Evolutionary conservation across 2,888 invertebrate genomes (phyloP).

Genomic region (Euclidia mi): DNA sequence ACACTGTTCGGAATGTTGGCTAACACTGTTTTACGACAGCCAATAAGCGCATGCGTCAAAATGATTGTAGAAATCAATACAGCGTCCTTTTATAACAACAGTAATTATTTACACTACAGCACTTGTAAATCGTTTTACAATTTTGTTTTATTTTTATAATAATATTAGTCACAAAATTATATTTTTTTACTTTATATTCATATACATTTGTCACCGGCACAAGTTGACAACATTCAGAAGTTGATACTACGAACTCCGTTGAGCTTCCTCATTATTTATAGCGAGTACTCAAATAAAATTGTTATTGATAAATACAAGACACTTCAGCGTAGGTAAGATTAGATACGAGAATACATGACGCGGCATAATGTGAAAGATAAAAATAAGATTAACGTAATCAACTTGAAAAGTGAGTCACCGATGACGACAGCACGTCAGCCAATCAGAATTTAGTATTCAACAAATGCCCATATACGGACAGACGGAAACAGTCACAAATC

Average conservation of each 20-base stretch:
- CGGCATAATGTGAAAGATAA: conserved; percentile 64
- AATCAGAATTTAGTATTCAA: conserved; percentile 89
- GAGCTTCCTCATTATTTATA: conserved; percentile 57
- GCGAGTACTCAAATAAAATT: conserved; percentile 45
- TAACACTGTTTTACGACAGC: conserved; percentile 75
- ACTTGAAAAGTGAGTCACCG: conserved; percentile 80
- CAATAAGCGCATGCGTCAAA: conserved; percentile 90
- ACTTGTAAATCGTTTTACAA: conserved; percentile 5
- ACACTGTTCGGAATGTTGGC: conserved; percentile 88
- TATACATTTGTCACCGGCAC: conserved; percentile 28
- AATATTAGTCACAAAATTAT: neutral
- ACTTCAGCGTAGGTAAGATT: conserved; percentile 62
- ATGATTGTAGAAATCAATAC: conserved; percentile 70
- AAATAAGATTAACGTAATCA: conserved; percentile 67
- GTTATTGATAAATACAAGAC: conserved; percentile 58
- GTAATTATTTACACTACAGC: conserved; percentile 14
- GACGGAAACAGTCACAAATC: conserved; percentile 77
- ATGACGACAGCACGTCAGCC: conserved; percentile 80
- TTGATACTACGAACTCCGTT: conserved; percentile 63
- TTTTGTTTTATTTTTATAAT: conserved; percentile 11
- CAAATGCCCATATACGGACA: conserved; percentile 92
- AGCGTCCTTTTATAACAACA: conserved; percentile 61
- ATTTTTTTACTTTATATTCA: neutral
- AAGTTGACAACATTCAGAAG: conserved; percentile 74
- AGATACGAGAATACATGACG: conserved; percentile 66